phyloP scores from a whole-genome alignment of 2,888 invertebrate genomes.

The Geophilus truncorum region DNA sequence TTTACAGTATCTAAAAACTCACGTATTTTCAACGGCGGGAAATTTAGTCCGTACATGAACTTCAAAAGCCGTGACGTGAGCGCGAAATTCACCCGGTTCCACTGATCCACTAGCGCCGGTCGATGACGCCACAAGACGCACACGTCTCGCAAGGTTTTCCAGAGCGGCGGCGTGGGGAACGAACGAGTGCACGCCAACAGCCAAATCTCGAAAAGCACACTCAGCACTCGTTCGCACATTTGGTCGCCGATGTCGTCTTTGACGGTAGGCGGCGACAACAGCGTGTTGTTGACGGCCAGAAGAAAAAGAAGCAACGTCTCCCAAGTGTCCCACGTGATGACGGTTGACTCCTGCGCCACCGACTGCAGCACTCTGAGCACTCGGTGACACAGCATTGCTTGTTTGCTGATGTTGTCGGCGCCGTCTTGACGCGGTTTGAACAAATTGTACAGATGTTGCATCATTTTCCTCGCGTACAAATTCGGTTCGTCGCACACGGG shows the following conservation, averaged over 20 bases:
- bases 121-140: slow-evolving; percentile 93
- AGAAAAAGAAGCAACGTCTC: slow-evolving; percentile 79
- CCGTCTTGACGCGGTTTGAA: slow-evolving; percentile 86
- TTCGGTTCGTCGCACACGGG: slow-evolving; percentile 86
- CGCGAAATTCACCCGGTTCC: slow-evolving; percentile 87
- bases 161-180: slow-evolving; percentile 90
- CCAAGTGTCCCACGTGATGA: slow-evolving; percentile 83
- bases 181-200: slow-evolving; percentile 68
- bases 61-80: slow-evolving; percentile 74
- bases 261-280: slow-evolving; percentile 85
- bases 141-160: slow-evolving; percentile 90
- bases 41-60: slow-evolving; percentile 72
- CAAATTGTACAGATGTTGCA: slow-evolving; percentile 86
- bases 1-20: slow-evolving; percentile 38
- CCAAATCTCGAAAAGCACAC: slow-evolving; percentile 89
- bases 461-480: slow-evolving; percentile 81
- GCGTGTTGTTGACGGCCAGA: slow-evolving; percentile 81
- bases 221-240: slow-evolving; percentile 85
- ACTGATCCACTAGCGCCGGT: slow-evolving; percentile 84
- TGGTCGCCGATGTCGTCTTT: slow-evolving; percentile 95
- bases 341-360: slow-evolving; percentile 67
- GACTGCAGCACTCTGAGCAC: slow-evolving; percentile 79
- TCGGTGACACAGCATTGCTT: slow-evolving; percentile 88
- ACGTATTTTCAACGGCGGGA: slow-evolving; percentile 47
- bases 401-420: slow-evolving; percentile 68